Base-by-base conservation (phyloP, 1,140 invertebrate genomes). In the Drosophila mayri region DNA sequence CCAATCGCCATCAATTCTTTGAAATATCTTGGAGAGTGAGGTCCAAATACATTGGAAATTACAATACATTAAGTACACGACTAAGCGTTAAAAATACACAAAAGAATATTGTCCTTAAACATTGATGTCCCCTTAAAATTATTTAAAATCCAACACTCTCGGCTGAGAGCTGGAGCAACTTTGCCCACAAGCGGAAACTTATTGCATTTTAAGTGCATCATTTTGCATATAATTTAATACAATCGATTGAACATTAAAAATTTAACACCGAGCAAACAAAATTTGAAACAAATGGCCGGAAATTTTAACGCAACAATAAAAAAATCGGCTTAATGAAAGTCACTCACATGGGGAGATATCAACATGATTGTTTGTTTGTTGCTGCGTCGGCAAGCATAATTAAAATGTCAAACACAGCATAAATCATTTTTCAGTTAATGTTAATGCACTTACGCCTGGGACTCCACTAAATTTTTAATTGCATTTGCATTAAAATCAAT, bases 401-500 rank as follows among this genome's bases (percentile, higher is more conserved):
- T 77, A 77, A 77, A 77, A 77, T 84, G 84, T 87, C 84, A 87
- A 84, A 74, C 84, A 77, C 70, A 81, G 58, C 64, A 87, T 83
- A 74, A 87, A 87, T 87, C 79, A 84, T 88, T 50, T 81, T 77
- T 58, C 74, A 60, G 74, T 76, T 76, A 76, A 76, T 76, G 64
- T 80, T 88, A 87, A 87, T 88, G 84, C 80, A 83, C 72, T 83
- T 60, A 55, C 46, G 38, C 38, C 61, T 6, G 40, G 60, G 46
- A 58, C 64, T 67, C 41, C 67, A 74, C 80, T 88, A 80, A 87
- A 87, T 80, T 83, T 87, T 88, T 87, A 87, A 87, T 87, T 88
- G 79, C 85, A 83, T 87, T 87, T 88, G 72, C 80, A 88, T 87
- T 87, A 84, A 88, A 87, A 80, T 88, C 85, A 84, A 87, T 88